Evolutionary conservation across 2,888 invertebrate genomes (phyloP).

Genomic region (Chirona hameri): DNA sequence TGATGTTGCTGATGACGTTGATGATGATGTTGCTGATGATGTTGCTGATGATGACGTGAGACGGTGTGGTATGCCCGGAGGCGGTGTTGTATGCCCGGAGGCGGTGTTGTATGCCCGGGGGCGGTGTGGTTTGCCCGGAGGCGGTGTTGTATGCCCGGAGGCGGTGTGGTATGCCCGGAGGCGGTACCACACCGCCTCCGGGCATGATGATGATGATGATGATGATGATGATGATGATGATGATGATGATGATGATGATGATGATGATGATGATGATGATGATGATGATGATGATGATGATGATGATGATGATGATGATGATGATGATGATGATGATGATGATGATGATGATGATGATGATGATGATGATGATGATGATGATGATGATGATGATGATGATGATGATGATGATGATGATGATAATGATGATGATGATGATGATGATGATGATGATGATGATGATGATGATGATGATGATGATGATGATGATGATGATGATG

Average conservation of each 20-base stretch:
- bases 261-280: conserved; percentile 22
- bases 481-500: conserved; percentile 22
- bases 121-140: too few species aligned
- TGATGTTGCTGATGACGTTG: too few species aligned
- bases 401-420: conserved; percentile 22
- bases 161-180: too few species aligned
- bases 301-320: conserved; percentile 22
- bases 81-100: too few species aligned
- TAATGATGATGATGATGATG: conserved; percentile 22
- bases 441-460: conserved; percentile 22
- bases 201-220: too few species aligned
- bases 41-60: too few species aligned
- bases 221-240: conserved; percentile 22
- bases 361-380: conserved; percentile 22
- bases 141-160: too few species aligned
- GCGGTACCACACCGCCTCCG: too few species aligned
- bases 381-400: conserved; percentile 22
- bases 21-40: too few species aligned
- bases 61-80: too few species aligned
- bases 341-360: conserved; percentile 22
- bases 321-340: conserved; percentile 22
- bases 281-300: conserved; percentile 22
- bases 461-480: conserved; percentile 22
- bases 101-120: too few species aligned
- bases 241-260: conserved; percentile 22